Conservation (phyloP, 2,888 invertebrate species). For the Luffia ferchaultella region DNA sequence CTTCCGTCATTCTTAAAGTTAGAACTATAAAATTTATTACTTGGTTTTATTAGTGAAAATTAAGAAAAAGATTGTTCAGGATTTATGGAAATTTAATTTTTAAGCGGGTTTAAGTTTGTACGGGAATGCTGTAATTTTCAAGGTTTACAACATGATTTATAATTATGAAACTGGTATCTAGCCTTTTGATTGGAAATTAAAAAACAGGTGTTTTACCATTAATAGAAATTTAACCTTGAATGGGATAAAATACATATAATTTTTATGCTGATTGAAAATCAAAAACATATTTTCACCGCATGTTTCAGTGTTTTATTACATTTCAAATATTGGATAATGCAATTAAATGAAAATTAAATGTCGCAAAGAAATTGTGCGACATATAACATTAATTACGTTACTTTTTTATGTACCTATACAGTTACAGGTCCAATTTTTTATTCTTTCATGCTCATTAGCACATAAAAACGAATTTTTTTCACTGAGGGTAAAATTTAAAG, state of each 20-base stretch:
- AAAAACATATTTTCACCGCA: no score
- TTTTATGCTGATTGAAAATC: no score
- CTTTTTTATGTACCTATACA: not conserved
- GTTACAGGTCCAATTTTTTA: not conserved
- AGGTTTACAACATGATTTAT: no score
- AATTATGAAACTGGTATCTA: no score
- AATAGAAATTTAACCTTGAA: no score
- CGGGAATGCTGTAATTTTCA: not conserved
- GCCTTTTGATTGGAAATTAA: no score
- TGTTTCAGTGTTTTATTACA: not conserved
- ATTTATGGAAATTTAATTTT: no score
- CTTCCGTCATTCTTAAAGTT: no score
- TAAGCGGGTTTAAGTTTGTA: no score
- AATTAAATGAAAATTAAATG: not conserved
- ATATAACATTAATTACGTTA: not conserved
- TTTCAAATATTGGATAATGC: not conserved
- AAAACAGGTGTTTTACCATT: no score
- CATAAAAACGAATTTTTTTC: not conserved
- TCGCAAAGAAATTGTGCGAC: not conserved
- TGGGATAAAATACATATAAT: no score
- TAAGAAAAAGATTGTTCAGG: not conserved
- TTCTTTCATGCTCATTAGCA: no score
- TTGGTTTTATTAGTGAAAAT: not conserved
- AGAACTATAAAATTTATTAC: not conserved
- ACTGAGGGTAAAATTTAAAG: not conserved